Conservation (phyloP, 1,140 invertebrate genomes). For the Aphelenchoides besseyi region DNA sequence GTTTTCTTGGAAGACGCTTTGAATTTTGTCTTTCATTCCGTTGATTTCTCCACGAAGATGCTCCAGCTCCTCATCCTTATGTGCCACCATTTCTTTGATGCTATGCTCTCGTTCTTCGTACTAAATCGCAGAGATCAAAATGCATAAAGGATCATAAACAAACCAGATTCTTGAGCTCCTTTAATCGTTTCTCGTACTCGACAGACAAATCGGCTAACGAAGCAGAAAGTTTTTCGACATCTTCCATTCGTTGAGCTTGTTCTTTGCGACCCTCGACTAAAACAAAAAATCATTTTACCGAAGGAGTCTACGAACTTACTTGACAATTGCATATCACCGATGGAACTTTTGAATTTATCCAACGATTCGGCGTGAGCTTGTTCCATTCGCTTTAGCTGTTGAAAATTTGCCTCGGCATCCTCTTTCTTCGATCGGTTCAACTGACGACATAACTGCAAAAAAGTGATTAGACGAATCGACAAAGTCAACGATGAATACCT, state of each 20-base stretch:
- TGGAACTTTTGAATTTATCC: constrained; percentile 47
- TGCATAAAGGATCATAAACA: constrained; percentile 17
- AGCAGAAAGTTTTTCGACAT: constrained; percentile 41
- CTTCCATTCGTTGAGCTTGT: constrained; percentile 37
- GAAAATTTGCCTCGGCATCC: constrained; percentile 34
- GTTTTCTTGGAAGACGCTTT: constrained; percentile 44
- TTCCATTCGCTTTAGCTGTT: constrained; percentile 16
- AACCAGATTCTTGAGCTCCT: constrained; percentile 45
- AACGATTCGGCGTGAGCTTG: constrained; percentile 34
- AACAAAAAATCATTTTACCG: neutral
- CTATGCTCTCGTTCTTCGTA: constrained; percentile 46
- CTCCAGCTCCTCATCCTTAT: constrained; percentile 40
- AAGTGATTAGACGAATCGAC: neutral
- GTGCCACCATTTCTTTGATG: constrained; percentile 25
- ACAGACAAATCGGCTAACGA: constrained; percentile 35
- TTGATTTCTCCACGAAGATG: constrained; percentile 32
- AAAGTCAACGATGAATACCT: constrained; percentile 9
- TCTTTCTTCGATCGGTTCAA: constrained; percentile 38
- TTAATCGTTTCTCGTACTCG: constrained; percentile 47
- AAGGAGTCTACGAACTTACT: neutral
- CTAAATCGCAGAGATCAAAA: constrained; percentile 29
- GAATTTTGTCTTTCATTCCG: constrained; percentile 37
- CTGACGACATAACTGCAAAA: constrained; percentile 42
- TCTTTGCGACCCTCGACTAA: constrained; percentile 35
- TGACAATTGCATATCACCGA: constrained; percentile 43